Evolutionary conservation across 2,113 vertebrate genomes (phyloP).

Genomic region (Fulmarus glacialis): DNA sequence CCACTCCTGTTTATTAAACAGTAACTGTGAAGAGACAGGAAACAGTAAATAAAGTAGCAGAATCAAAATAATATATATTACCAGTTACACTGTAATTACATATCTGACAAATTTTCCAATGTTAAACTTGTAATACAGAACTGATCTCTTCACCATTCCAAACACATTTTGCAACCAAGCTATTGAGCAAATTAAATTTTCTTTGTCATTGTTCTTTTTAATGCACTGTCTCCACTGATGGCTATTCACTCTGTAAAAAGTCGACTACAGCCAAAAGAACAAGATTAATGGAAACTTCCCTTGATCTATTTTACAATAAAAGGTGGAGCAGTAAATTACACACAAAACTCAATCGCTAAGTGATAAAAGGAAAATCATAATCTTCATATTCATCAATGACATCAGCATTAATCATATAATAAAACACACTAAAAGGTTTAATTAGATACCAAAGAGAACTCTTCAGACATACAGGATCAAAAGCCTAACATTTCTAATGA

Average conservation of each 20-base stretch:
- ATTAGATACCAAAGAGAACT: slow-evolving; percentile 17
- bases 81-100: background rate
- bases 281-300: slow-evolving; percentile 29
- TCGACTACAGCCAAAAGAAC: background rate
- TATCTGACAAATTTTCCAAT: background rate
- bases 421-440: slow-evolving; percentile 4
- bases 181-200: background rate
- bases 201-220: background rate
- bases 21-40: background rate
- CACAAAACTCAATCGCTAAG: slow-evolving; percentile 16
- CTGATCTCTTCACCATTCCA: background rate
- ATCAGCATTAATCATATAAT: slow-evolving; percentile 11
- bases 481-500: background rate
- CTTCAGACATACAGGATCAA: background rate
- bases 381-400: background rate
- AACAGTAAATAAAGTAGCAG: background rate
- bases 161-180: background rate
- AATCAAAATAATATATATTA: background rate
- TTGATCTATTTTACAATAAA: slow-evolving; percentile 11
- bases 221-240: background rate
- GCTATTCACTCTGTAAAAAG: background rate
- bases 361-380: slow-evolving; percentile 30
- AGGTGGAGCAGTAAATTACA: slow-evolving; percentile 30
- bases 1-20: background rate
- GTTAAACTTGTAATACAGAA: background rate